Conservation (phyloP, 2,888 invertebrate species). For the Stomorhina lunata region DNA sequence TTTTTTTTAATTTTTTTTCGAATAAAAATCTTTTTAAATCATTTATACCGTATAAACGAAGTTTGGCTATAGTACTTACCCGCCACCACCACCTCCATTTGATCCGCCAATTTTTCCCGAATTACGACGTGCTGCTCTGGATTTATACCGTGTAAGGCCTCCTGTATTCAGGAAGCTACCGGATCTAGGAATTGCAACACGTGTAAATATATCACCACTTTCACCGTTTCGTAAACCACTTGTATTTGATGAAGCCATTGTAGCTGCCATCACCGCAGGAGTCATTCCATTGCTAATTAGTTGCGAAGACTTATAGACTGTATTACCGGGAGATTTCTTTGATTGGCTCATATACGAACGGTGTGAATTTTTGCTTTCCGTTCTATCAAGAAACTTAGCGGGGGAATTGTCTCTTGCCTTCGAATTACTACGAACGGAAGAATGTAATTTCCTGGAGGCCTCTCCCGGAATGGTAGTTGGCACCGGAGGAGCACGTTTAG, state of each 20-base stretch:
- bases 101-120: constrained; percentile 79
- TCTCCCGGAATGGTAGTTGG: constrained; percentile 72
- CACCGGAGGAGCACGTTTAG: constrained; percentile 82
- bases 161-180: constrained; percentile 92
- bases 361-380: constrained; percentile 43
- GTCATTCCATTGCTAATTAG: constrained; percentile 58
- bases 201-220: constrained; percentile 90
- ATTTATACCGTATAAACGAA: too few relatives aligned
- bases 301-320: constrained; percentile 67
- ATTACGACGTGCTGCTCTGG: constrained; percentile 80
- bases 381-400: constrained; percentile 22
- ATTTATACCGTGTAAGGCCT: constrained; percentile 88
- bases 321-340: constrained; percentile 67
- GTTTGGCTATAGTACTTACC: constrained; percentile 56
- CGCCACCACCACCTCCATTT: constrained; percentile 75
- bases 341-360: constrained; percentile 47
- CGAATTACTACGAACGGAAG: constrained; percentile 38
- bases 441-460: constrained; percentile 38
- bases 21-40: background rate
- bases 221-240: constrained; percentile 76
- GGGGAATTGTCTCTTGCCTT: constrained; percentile 26
- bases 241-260: constrained; percentile 66
- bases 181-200: constrained; percentile 91
- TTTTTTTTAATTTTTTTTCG: too few relatives aligned
- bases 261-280: constrained; percentile 55